Base-by-base conservation (phyloP, 2,888 invertebrate genomes). In the Trichogramma dendrolimi region DNA sequence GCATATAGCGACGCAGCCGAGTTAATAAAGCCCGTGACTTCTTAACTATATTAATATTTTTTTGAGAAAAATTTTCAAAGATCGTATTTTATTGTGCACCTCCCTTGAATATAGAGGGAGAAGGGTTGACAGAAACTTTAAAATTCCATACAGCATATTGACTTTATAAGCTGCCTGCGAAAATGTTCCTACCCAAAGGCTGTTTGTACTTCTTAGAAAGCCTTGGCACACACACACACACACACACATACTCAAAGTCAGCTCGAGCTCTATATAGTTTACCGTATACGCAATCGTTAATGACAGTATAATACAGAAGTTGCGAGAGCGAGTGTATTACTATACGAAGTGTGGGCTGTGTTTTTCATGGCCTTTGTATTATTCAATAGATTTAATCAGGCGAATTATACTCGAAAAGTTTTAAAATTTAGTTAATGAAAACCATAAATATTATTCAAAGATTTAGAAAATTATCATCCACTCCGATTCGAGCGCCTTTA, bases 391-490 rank as follows among this genome's bases (percentile, higher is more conserved):
- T 51, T 60, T 63, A 60, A 60, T 63, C 50, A 51, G 8, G 46
- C 43, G 43, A 58, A 60, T 55, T 55, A 59, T 47, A 52, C 51
- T 40, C 46, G 14, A 40, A 14, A 63, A 64, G 57, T 61, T 58
- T 27, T 27, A 27, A 27, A 27, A 27, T 27, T 27, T 27, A 27
- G 27, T 27, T 27, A 27, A 27, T 27, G 27, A 27, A 27, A 27
- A 27, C 27, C 27, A 27, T 27, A 27, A 27, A 27, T 27, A 27
- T 27, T 27, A 27, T 27, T 27, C 27, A 27, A 27, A 27, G 27
- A 27, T 27, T 27, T 27, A 27, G 27, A 27, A 27, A 74, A 75
- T 74, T 27, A 27, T 27, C 27, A 27, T 27, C 27, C 27, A 2
- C 27, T 27, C 27, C 27, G 27, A 27, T 27, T 27, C 27, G 27